A percentile compares a stretch with the other conserved stretches of the same genome.
Conservation (phyloP, 1,140 invertebrate genomes). For the Melanaphis sacchari region DNA sequence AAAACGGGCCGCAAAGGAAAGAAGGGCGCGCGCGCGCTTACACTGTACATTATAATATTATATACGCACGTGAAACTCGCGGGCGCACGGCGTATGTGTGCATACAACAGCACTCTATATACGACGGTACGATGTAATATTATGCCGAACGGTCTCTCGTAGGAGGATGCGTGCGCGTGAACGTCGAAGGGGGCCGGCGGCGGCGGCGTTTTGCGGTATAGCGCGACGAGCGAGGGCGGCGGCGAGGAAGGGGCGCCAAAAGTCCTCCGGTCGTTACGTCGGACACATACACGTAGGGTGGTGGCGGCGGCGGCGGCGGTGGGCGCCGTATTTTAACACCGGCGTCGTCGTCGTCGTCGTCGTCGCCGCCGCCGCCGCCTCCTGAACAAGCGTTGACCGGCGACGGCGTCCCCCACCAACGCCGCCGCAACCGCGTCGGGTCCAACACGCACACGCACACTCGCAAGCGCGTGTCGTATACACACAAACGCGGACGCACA, state of each 20-base stretch:
- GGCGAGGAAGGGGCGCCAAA: slow-evolving; percentile 44
- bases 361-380: not conserved
- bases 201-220: slow-evolving; percentile 28
- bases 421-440: slow-evolving; percentile 21
- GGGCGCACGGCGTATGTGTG: not conserved
- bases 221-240: not conserved
- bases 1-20: not conserved
- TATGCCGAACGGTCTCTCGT: not conserved
- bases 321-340: slow-evolving; percentile 57
- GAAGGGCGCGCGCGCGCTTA: not conserved
- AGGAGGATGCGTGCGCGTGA: slow-evolving; percentile 35
- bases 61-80: slow-evolving; percentile 1
- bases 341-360: slow-evolving; percentile 56
- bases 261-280: slow-evolving; percentile 57
- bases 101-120: not conserved
- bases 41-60: no score
- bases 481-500: not conserved
- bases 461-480: not conserved
- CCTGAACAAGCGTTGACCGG: slow-evolving; percentile 57
- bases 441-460: slow-evolving; percentile 19
- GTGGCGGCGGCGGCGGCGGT: slow-evolving; percentile 21
- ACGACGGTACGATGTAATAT: not conserved
- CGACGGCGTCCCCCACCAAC: slow-evolving; percentile 41
- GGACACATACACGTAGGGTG: slow-evolving; percentile 38
- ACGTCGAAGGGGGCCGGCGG: slow-evolving; percentile 28